These are phyloP conservation scores for Alligator sinensis DNA, from an alignment of 2,113 vertebrate species.

Conservation along the genomic window DNA sequence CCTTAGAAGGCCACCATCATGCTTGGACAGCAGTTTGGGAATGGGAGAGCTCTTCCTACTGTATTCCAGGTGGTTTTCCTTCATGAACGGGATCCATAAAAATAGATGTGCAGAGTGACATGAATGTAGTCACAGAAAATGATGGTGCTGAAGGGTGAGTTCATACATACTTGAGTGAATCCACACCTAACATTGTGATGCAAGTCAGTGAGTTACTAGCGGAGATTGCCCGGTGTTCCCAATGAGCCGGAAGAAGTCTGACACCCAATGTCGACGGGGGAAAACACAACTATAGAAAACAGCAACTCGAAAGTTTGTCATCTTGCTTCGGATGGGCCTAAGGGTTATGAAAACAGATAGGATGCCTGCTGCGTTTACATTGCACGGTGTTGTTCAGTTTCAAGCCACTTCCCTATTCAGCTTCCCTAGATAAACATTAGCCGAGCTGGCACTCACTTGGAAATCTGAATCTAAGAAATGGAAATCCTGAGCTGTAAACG, in stretches of 20 bases:
- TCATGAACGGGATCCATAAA: neutral
- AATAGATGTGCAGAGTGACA: neutral
- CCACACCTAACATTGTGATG: neutral
- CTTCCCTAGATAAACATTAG: neutral
- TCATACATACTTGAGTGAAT: neutral
- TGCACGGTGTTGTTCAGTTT: neutral
- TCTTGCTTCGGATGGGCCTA: neutral
- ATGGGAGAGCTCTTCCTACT: neutral
- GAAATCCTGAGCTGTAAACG: neutral
- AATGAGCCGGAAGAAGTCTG: neutral
- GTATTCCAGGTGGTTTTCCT: neutral
- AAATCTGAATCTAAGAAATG: constrained; percentile 12
- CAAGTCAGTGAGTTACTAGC: neutral
- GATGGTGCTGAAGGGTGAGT: neutral
- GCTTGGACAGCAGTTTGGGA: neutral
- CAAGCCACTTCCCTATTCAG: neutral
- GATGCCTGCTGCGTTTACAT: neutral
- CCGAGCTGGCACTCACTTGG: neutral
- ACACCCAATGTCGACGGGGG: neutral
- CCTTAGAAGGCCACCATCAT: neutral
- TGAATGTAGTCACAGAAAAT: neutral
- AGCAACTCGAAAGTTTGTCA: neutral
- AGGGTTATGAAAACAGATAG: neutral
- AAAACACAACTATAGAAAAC: neutral
- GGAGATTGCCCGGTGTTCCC: neutral